A percentile compares a stretch with the other conserved stretches of the same genome.
Conservation (phyloP, 2,888 invertebrate genomes). For the Philereme vetulata region DNA sequence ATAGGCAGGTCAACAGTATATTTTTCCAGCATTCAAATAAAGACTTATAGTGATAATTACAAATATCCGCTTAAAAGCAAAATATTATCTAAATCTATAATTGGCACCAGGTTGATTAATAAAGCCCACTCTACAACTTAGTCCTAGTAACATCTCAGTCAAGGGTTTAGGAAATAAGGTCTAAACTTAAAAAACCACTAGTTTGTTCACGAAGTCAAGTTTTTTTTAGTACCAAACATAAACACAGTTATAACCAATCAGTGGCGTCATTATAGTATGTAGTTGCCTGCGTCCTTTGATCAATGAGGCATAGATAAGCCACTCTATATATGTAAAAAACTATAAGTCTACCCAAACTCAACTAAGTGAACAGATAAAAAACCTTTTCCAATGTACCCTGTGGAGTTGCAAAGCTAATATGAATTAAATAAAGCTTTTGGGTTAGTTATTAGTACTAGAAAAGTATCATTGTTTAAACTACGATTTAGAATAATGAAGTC, state of each 20-base stretch:
- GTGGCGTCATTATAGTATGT: too few relatives aligned
- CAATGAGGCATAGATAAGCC: too few relatives aligned
- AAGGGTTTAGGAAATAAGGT: slow-evolving; percentile 52
- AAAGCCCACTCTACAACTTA: slow-evolving; percentile 47
- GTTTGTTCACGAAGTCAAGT: slow-evolving; percentile 17
- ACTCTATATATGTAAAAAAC: too few relatives aligned
- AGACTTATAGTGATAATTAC: slow-evolving; percentile 18
- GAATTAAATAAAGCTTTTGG: slow-evolving; percentile 45
- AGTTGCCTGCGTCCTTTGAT: too few relatives aligned
- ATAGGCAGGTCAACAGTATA: slow-evolving; percentile 20
- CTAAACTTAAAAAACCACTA: slow-evolving; percentile 20
- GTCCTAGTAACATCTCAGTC: slow-evolving; percentile 32
- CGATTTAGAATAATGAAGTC: slow-evolving; percentile 35
- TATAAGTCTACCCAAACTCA: neutral
- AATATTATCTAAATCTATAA: slow-evolving; percentile 40
- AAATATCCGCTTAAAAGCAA: slow-evolving; percentile 34
- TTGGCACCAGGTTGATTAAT: slow-evolving; percentile 43
- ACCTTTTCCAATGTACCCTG: slow-evolving; percentile 40
- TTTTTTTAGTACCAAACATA: neutral
- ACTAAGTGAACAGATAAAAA: slow-evolving; percentile 14
- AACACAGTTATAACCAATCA: too few relatives aligned
- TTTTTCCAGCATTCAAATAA: slow-evolving; percentile 15
- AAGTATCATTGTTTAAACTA: slow-evolving; percentile 31
- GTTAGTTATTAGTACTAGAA: slow-evolving; percentile 31
- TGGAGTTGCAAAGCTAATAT: slow-evolving; percentile 51